Evolutionary conservation across 2,113 vertebrate species (phyloP).

Genomic region (Salvelinus alpinus): DNA sequence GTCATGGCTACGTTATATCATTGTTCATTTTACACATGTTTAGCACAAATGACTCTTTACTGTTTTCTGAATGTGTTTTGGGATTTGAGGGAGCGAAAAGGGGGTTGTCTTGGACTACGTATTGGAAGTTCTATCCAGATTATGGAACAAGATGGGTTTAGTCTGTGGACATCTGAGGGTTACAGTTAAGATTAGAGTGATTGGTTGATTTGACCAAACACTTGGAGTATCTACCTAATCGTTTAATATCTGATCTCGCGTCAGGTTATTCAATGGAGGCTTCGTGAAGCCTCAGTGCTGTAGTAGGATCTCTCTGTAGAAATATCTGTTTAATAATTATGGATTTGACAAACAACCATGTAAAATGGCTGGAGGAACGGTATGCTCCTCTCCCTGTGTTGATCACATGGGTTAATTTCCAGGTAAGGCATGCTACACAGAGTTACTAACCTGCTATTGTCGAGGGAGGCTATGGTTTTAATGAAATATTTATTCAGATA

Average conservation of each 20-base stretch:
- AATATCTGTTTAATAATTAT: constrained; percentile 11
- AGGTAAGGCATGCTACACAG: not conserved
- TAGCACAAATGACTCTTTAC: not conserved
- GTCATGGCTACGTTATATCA: not conserved
- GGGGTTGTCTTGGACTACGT: too few relatives aligned
- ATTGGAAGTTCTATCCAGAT: too few relatives aligned
- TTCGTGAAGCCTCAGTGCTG: not conserved
- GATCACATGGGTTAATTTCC: not conserved
- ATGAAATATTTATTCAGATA: constrained; percentile 27
- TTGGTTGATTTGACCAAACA: too few relatives aligned
- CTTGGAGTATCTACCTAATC: too few relatives aligned
- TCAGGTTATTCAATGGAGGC: not conserved
- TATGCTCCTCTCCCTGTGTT: not conserved
- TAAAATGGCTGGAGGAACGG: not conserved
- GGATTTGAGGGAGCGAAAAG: not conserved
- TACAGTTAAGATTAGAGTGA: not conserved
- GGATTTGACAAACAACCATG: constrained; percentile 20
- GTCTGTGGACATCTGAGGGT: not conserved
- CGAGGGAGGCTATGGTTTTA: constrained; percentile 15
- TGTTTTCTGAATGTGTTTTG: not conserved
- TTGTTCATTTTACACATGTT: not conserved
- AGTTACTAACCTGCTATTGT: constrained; percentile 10
- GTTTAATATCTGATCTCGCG: not conserved
- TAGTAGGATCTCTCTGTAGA: not conserved
- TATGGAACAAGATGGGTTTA: not conserved